Evolutionary conservation across 2,113 vertebrate species (phyloP).

Genomic region (Cephalopholis sonnerati): DNA sequence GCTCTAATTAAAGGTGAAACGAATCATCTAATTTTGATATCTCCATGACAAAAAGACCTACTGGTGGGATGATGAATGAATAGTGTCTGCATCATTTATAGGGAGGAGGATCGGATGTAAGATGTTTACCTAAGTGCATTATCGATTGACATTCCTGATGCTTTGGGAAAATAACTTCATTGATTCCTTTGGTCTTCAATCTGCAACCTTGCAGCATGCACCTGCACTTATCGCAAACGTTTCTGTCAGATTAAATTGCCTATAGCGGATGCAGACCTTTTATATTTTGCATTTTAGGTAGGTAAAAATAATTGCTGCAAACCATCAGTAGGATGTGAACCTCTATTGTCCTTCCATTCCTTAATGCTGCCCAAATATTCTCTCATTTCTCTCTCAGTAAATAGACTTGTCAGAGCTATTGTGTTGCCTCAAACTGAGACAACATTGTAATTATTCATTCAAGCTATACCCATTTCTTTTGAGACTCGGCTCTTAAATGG

Average conservation of each 20-base stretch:
- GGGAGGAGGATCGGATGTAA: background rate
- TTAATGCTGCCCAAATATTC: conserved; percentile 18
- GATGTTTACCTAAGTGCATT: background rate
- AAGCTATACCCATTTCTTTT: conserved; percentile 29
- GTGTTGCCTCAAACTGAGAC: conserved; percentile 28
- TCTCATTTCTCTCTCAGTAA: conserved; percentile 22
- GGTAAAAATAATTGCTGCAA: background rate
- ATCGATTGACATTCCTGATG: background rate
- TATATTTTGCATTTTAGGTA: background rate
- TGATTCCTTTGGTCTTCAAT: background rate
- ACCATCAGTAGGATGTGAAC: conserved; percentile 12
- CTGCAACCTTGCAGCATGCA: background rate
- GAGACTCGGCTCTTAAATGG: conserved; percentile 23
- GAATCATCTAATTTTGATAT: background rate
- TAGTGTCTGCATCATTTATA: background rate
- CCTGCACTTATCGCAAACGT: background rate
- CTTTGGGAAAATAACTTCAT: background rate
- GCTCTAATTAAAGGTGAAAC: conserved; percentile 9
- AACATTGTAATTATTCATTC: conserved; percentile 45
- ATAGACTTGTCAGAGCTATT: conserved; percentile 42
- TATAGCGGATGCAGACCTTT: background rate
- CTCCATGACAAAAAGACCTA: background rate
- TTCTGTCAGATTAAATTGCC: background rate
- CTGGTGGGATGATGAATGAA: background rate
- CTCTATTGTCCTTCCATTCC: conserved; percentile 16